Percentiles rank a stretch among this genome's conserved stretches.
These are phyloP conservation scores for Atethmia centrago DNA, from an alignment of 2,888 invertebrate genomes.

Conservation along the genomic window DNA sequence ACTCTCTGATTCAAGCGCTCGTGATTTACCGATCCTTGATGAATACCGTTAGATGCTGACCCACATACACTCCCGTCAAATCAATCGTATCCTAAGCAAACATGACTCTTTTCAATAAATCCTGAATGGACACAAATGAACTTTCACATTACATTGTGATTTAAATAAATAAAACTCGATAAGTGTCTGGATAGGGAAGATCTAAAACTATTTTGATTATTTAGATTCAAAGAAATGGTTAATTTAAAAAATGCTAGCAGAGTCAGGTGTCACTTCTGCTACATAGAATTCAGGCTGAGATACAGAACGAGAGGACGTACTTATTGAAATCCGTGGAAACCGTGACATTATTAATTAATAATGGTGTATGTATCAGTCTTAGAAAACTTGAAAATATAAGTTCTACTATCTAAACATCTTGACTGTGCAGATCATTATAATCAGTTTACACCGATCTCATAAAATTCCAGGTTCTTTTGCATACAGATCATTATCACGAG, in stretches of 20 bases:
- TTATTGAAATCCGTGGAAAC: background rate
- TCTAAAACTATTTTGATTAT: constrained; percentile 1
- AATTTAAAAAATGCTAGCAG: background rate
- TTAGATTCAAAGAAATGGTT: constrained; percentile 5
- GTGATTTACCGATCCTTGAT: constrained; percentile 56
- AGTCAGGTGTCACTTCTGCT: background rate
- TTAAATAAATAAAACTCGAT: constrained; percentile 49
- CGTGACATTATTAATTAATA: background rate
- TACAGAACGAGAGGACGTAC: background rate
- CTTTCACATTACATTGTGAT: constrained; percentile 55
- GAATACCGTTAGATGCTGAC: constrained; percentile 58
- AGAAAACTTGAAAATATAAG: background rate
- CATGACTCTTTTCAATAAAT: constrained; percentile 48
- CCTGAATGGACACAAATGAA: constrained; percentile 66
- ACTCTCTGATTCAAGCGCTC: constrained; percentile 39
- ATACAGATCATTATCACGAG: constrained; percentile 1
- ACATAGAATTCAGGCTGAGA: background rate
- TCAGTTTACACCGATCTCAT: background rate
- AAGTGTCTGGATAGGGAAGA: constrained; percentile 22
- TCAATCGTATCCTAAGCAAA: constrained; percentile 64
- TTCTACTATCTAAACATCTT: background rate
- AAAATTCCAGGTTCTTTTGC: background rate
- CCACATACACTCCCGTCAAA: constrained; percentile 49
- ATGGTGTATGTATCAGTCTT: background rate
- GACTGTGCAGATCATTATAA: background rate